Evolutionary conservation across 2,888 invertebrate genomes (phyloP).

Genomic region (Sarcophaga subvicina): DNA sequence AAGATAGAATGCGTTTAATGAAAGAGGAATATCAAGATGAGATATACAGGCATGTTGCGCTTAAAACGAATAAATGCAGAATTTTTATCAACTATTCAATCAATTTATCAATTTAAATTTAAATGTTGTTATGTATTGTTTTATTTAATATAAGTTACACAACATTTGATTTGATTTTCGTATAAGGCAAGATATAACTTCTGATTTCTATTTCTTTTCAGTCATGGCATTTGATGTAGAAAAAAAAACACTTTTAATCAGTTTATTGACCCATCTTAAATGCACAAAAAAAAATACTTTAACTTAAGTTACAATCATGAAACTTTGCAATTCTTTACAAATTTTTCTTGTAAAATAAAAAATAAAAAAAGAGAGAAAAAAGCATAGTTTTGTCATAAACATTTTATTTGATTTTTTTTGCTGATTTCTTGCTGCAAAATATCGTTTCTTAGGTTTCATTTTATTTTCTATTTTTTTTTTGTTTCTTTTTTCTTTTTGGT

Average conservation of each 20-base stretch:
- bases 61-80: too few species aligned
- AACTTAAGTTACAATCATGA: slow-evolving; percentile 56
- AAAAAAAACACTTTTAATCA: slow-evolving; percentile 37
- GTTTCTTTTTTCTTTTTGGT: too few species aligned
- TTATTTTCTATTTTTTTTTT: not conserved
- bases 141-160: too few species aligned
- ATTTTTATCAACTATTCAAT: too few species aligned
- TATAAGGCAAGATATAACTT: too few species aligned
- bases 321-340: slow-evolving; percentile 64
- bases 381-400: slow-evolving; percentile 69
- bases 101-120: too few species aligned
- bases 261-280: slow-evolving; percentile 64
- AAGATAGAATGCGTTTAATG: too few species aligned
- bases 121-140: too few species aligned
- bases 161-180: too few species aligned
- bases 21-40: too few species aligned
- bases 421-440: not conserved
- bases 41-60: too few species aligned
- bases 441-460: slow-evolving; percentile 5
- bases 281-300: slow-evolving; percentile 5
- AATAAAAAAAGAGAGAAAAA: slow-evolving; percentile 41
- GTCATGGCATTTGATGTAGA: slow-evolving; percentile 14
- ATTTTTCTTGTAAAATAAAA: slow-evolving; percentile 70
- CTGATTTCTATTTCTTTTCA: slow-evolving; percentile 12
- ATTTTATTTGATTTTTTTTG: slow-evolving; percentile 52